phyloP scores from a whole-genome alignment of 2,888 invertebrate species.

The Eupelmus urozonus region DNA sequence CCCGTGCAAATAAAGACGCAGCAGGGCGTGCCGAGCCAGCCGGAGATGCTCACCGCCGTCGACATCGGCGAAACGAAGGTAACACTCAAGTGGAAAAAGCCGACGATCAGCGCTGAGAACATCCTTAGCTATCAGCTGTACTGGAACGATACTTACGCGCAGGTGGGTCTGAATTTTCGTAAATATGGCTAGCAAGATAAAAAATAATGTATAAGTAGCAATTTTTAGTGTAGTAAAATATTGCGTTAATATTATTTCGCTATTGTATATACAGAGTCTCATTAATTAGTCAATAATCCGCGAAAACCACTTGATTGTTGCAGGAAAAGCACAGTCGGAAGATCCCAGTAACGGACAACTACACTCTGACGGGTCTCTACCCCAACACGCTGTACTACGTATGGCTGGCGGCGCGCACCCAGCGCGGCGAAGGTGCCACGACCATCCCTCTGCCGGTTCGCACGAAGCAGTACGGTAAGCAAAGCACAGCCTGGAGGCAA shows the following conservation, averaged over 20 bases:
- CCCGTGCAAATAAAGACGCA: conserved; percentile 99
- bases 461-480: conserved; percentile 99
- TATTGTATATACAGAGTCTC: no score
- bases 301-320: background rate
- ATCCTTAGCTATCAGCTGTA: conserved; percentile 97
- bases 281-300: no score
- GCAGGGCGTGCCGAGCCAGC: conserved; percentile 98
- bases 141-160: conserved; percentile 97
- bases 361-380: conserved; percentile 92
- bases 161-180: conserved; percentile 76
- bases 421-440: conserved; percentile 95
- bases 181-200: no score
- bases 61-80: conserved; percentile 94
- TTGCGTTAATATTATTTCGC: no score
- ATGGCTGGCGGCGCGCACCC: conserved; percentile 96
- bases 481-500: conserved; percentile 55
- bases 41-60: conserved; percentile 91
- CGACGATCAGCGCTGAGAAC: conserved; percentile 93
- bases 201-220: no score
- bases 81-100: conserved; percentile 94
- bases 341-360: conserved; percentile 91
- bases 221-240: no score
- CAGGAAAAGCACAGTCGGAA: conserved; percentile 89
- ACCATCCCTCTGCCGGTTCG: conserved; percentile 95
- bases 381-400: conserved; percentile 98